Evolutionary conservation across 1,140 invertebrate species (phyloP), one percentile per base, ranked within the genome.

Genomic region (Nasonia longicornis): DNA sequence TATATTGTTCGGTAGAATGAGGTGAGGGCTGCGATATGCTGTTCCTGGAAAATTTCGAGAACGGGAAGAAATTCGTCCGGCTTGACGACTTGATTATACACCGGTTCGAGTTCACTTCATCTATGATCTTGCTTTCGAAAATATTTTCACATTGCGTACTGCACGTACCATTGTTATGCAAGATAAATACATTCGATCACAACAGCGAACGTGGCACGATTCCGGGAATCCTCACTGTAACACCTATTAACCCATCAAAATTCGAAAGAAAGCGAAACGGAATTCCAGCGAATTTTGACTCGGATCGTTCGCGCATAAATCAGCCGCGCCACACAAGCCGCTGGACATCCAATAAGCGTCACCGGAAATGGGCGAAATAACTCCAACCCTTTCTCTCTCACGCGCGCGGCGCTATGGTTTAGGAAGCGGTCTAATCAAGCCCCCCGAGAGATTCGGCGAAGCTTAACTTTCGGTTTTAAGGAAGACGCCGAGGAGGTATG

Each of bases 301-400:
- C 22, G 20, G 63, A 31, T 31, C 14, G 14, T 71, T 71, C 35
- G 31, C 38, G 48, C 73, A 63, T 75, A 75, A 58, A 75, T 75
- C 48, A 75, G n/a, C 38, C 14, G 14, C 20, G n/a, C 11, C 2
- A 72, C 38, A 26, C 42, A 45, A 16, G 2, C 7, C 12, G 22
- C 26, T 71, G 16, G 11, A 31, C 10, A 3, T 3, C 71, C 16
- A 4, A 26, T 26, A 26, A n/a, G 71, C 38, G 20, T 35, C 74
- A 66, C 74, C 74, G 74, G 74, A 76, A 76, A 76, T 76, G 66
- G 31, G 35, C 66, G 58, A 31, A 66, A 76, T 66, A 76, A 12
- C 31, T 66, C 11, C 26, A 76, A 76, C 74, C 74, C 74, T 75
- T 75, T 22, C 22, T 22, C 45, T 73, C 22, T 29, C n/a, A n/a